phyloP scores from a whole-genome alignment of 2,888 invertebrate genomes.

The Polydrusus cervinus region DNA sequence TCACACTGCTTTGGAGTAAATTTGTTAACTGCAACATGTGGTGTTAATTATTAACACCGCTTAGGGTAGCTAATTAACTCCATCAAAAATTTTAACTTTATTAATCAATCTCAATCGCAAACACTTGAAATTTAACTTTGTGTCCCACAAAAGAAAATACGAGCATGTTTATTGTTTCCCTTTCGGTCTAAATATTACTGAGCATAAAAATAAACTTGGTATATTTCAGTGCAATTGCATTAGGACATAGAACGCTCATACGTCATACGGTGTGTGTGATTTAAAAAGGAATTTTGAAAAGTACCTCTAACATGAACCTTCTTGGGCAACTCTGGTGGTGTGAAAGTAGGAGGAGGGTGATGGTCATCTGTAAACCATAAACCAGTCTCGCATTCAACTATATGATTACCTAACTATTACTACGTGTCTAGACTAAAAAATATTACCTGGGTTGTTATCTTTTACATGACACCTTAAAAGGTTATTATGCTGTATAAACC shows the following conservation, averaged over 20 bases:
- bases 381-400: slow-evolving; percentile 76
- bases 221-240: slow-evolving; percentile 37
- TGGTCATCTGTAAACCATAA: slow-evolving; percentile 95
- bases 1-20: too few relatives aligned
- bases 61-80: too few relatives aligned
- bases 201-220: slow-evolving; percentile 32
- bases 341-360: slow-evolving; percentile 98
- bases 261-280: slow-evolving; percentile 45
- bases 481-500: too few relatives aligned
- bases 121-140: too few relatives aligned
- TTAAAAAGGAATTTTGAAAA: slow-evolving; percentile 50
- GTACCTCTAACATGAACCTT: slow-evolving; percentile 97
- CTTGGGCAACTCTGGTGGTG: slow-evolving; percentile 99
- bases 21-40: too few relatives aligned
- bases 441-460: slow-evolving; percentile 13
- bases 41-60: too few relatives aligned
- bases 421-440: slow-evolving; percentile 1
- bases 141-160: too few relatives aligned
- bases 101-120: too few relatives aligned
- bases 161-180: too few relatives aligned
- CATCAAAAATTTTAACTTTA: too few relatives aligned
- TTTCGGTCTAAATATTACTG: slow-evolving; percentile 33
- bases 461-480: background rate
- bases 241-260: too few relatives aligned
- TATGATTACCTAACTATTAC: slow-evolving; percentile 54